Base-by-base conservation (phyloP, 2,113 vertebrate genomes). In the Dermatemys mawii region DNA sequence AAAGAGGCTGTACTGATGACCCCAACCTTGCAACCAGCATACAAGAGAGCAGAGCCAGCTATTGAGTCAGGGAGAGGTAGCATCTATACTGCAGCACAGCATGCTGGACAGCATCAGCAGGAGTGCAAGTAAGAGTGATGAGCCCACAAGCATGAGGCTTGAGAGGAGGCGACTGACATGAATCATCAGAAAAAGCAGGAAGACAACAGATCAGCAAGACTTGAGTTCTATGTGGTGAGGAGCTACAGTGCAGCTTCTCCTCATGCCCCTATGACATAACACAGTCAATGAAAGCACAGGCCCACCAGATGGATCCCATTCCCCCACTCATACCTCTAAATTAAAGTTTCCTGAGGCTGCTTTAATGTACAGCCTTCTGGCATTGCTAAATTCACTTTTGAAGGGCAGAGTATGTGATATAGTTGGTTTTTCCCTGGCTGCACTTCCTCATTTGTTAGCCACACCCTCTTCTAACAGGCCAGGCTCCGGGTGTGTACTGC, bases 221-320 rank as follows among this genome's bases (percentile, higher is more conserved):
- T 49, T 38, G 86, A 82, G 44, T 35, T 63, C 26, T 5, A 50
- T 3, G 14, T 32, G 80, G n/a, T 89, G 89, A 78, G 78, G 54
- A 73, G 50, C 44, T 86, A 97, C 79, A 44, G 87, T 49, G 1
- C 54, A 5, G 48, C 87, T 81, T 86, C 38, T 81, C 27, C 53
- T 82, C 0, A 0, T 14, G 19, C 32, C 8, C 38, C 3, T 81
- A 60, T 29, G 24, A 17, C 53, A 2, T 24, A 21, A 90, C 1
- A 13, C 6, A 0, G 12, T 0, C 84, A 88, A 19, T 2, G 57
- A 78, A 86, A 88, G 73, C 51, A 49, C 0, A 0, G 13, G 10
- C 50, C 14, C 29, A 26, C 78, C 86, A 89, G 84, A 8, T 44
- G 32, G 21, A 63, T 78, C 49, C 35, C 22, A 26, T 7, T 53